Evolutionary conservation across 2,113 vertebrate species (phyloP), one percentile per base, ranked within the genome.

Genomic region (Stegastes partitus): DNA sequence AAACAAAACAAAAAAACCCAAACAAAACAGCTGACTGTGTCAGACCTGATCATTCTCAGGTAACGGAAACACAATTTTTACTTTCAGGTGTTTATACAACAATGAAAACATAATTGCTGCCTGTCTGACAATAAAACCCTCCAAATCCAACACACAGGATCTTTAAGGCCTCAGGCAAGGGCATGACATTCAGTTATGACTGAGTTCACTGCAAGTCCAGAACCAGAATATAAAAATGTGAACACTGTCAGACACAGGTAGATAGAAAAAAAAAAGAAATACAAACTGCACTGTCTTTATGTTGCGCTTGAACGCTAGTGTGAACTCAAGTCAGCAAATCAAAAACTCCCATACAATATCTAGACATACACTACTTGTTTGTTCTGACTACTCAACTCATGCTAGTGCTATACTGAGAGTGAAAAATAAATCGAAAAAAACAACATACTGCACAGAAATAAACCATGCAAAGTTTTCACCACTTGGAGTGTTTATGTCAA

Each of bases 401-500:
- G 11, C 34, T 51, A 22, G 11, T 25, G 5, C 7, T 37, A 23
- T 1, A 45, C 1, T 62, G 10, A 68, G 18, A 28, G 3, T 42
- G 19, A 34, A 31, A 45, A 61, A 65, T 1, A 28, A 58, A 57
- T 23, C 25, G 37, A 2, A 5, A 66, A 51, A 14, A 44, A 28
- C 61, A 67, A 64, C 10, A 11, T 10, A 44, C 50, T n/a, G 21
- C 15, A n/a, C 45, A 37, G 37, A 26, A 77, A 54, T 19, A 68
- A 18, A 71, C 50, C 22, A n/a, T 57, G 16, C 39, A 56, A 9
- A 21, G 2, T 64, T 81, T 61, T 56, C 26, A 68, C 22, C 12
- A 31, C 23, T 23, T 67, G 23, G 67, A 71, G 56, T 73, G 58
- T 49, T 57, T 58, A 1, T 63, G 23, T 70, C 55, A 49, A 26